These are phyloP conservation scores for Urechis unicinctus DNA, from an alignment of 2,888 invertebrate species.

Conservation along the genomic window DNA sequence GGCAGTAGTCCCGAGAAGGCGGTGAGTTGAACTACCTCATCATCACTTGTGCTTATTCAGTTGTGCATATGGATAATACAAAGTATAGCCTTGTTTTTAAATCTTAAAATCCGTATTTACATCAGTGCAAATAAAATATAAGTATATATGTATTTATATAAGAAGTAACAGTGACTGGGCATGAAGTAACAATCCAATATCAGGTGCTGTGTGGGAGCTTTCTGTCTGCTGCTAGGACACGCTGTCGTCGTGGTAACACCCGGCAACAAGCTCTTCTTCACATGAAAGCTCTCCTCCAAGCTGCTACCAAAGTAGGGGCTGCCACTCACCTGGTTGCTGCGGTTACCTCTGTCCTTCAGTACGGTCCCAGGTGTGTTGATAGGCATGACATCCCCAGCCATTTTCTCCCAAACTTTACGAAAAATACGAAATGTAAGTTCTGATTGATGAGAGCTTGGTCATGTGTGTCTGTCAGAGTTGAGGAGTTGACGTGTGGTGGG, in stretches of 20 bases:
- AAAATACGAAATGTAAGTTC: no score
- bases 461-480: constrained; percentile 8
- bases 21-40: constrained; percentile 36
- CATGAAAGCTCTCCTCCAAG: constrained; percentile 46
- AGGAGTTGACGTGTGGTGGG: constrained; percentile 46
- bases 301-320: constrained; percentile 41
- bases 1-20: constrained; percentile 47
- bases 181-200: constrained; percentile 1
- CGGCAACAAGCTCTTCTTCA: constrained; percentile 42
- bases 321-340: constrained; percentile 47
- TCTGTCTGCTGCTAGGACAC: constrained; percentile 39
- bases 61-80: no score
- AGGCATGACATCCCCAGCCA: no score
- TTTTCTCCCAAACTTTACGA: no score
- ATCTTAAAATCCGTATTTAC: no score
- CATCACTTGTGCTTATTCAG: no score
- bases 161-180: background rate
- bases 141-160: no score
- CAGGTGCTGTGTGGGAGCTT: constrained; percentile 44
- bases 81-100: no score
- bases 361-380: constrained; percentile 39
- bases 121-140: no score
- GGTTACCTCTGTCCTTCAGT: constrained; percentile 45
- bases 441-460: background rate
- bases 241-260: constrained; percentile 38